Conservation (phyloP, 2,113 vertebrate genomes). For the Dipodomys spectabilis region DNA sequence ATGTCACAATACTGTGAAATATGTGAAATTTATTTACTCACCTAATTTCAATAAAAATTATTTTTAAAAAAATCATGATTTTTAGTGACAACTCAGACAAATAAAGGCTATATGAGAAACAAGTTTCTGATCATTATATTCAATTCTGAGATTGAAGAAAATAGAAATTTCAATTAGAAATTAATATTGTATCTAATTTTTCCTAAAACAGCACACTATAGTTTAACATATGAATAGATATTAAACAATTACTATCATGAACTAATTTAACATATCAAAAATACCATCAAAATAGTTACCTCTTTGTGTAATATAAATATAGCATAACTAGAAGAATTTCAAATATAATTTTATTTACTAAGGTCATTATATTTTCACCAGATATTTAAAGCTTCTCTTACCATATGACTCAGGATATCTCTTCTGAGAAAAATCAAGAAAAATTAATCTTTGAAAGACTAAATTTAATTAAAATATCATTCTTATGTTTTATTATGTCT, state of each 20-base stretch:
- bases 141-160: not conserved
- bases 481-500: not conserved
- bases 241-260: not conserved
- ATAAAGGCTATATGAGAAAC: not conserved
- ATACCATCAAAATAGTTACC: not conserved
- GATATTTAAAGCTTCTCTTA: not conserved
- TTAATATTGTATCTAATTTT: not conserved
- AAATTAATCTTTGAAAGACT: not conserved
- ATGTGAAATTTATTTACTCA: no score
- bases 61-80: conserved; percentile 1
- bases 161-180: not conserved
- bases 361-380: no score
- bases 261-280: not conserved
- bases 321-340: not conserved
- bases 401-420: not conserved
- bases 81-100: not conserved
- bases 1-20: no score
- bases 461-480: not conserved
- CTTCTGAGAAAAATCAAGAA: not conserved
- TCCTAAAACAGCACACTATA: not conserved
- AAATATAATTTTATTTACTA: no score
- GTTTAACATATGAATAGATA: not conserved
- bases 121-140: not conserved
- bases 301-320: not conserved
- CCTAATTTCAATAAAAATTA: no score